Conservation (phyloP, 2,888 invertebrate species). For the Trachelus troglodyta region DNA sequence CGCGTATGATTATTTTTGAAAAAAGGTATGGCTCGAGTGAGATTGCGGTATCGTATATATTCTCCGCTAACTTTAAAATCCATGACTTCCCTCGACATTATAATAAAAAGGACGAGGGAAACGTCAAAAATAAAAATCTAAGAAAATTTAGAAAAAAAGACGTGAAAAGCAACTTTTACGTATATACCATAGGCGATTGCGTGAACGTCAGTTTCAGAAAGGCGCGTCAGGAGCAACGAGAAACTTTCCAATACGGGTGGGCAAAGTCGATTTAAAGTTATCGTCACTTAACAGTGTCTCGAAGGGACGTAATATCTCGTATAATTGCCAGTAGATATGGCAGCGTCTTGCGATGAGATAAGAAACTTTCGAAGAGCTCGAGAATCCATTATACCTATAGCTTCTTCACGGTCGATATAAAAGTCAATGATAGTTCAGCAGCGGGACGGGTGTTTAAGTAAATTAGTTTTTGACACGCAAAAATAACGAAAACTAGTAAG, state of each 20-base stretch:
- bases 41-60: background rate
- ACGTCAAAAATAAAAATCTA: background rate
- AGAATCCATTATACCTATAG: background rate
- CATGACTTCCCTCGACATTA: background rate
- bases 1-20: background rate
- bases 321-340: conserved; percentile 17
- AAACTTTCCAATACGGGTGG: conserved; percentile 10
- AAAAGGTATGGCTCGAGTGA: background rate
- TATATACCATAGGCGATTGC: background rate
- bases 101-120: background rate
- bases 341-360: background rate
- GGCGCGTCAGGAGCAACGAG: background rate
- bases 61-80: background rate
- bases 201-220: background rate
- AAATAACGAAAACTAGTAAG: background rate
- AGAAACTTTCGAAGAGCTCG: background rate
- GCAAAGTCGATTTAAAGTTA: conserved; percentile 9
- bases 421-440: background rate
- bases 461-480: background rate
- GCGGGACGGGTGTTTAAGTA: background rate
- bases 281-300: background rate
- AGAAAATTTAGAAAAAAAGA: background rate
- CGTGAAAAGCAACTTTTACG: too few species aligned
- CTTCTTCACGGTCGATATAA: background rate
- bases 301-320: conserved; percentile 21